A percentile compares a stretch with the other conserved stretches of the same genome.
These are phyloP conservation scores for Diadema setosum DNA, from an alignment of 35 echinoderm and acorn worm genomes.

Conservation along the genomic window DNA sequence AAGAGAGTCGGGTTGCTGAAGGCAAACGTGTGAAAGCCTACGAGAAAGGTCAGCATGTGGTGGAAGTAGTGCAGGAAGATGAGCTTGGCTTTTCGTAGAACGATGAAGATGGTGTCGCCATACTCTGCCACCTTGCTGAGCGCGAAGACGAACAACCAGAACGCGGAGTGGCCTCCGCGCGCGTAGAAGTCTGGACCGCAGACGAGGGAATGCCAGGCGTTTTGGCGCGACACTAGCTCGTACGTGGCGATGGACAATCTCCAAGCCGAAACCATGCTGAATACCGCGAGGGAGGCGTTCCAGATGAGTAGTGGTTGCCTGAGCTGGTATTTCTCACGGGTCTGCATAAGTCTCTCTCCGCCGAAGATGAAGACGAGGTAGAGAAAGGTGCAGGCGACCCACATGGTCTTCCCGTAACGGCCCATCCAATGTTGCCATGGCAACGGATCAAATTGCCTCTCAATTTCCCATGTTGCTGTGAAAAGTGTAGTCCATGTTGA, in stretches of 20 bases:
- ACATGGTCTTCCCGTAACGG: not conserved
- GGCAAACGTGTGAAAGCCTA: conserved; percentile 50
- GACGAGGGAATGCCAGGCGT: conserved; percentile 62
- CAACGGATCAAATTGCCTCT: not conserved
- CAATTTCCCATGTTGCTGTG: not conserved
- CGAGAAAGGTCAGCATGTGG: conserved; percentile 38
- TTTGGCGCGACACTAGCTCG: not conserved
- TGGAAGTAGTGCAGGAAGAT: conserved; percentile 95
- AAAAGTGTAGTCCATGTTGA: not conserved
- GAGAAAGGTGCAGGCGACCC: conserved; percentile 21
- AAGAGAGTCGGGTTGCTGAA: conserved; percentile 42
- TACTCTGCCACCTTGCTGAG: conserved; percentile 89
- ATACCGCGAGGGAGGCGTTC: conserved; percentile 72
- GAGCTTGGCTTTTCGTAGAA: conserved; percentile 87
- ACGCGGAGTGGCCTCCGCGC: conserved; percentile 17
- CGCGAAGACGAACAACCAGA: conserved; percentile 81
- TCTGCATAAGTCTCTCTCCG: conserved; percentile 64
- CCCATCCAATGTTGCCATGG: conserved; percentile 16
- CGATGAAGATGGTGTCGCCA: conserved; percentile 85
- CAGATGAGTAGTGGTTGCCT: conserved; percentile 48
- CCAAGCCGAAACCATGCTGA: conserved; percentile 61
- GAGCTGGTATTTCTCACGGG: conserved; percentile 39
- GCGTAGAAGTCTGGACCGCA: conserved; percentile 77
- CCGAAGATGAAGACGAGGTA: conserved; percentile 70
- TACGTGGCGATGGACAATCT: conserved; percentile 50